Evolutionary conservation across 23 tunicate species (phyloP).

Genomic region (Diplosoma virens): DNA sequence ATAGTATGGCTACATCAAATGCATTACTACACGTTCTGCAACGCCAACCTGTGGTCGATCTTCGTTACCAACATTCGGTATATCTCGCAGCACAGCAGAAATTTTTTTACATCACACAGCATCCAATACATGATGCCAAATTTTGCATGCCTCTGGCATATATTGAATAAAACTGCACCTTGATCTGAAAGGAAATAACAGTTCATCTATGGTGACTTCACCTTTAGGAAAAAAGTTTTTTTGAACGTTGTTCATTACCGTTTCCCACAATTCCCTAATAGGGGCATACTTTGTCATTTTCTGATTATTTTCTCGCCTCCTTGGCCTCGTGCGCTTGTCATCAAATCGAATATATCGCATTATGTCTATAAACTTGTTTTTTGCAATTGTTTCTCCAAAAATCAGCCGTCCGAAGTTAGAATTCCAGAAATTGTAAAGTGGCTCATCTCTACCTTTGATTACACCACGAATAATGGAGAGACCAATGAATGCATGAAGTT

Average conservation of each 20-base stretch:
- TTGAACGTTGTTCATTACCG: no score
- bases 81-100: constrained; percentile 20
- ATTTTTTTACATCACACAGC: no score
- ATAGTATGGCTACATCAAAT: constrained; percentile 17
- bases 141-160: no score
- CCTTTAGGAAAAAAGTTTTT: no score
- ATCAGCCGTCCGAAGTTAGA: constrained; percentile 7
- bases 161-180: no score
- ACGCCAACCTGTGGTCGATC: constrained; percentile 12
- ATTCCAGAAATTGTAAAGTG: constrained; percentile 28
- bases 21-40: constrained; percentile 24
- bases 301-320: constrained; percentile 16
- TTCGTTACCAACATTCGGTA: constrained; percentile 12
- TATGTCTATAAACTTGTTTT: constrained; percentile 16
- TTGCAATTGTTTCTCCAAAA: constrained; percentile 14
- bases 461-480: constrained; percentile 30
- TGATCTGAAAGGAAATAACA: no score
- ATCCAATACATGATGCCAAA: no score
- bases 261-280: no score
- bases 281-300: no score
- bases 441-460: constrained; percentile 32
- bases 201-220: no score
- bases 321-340: constrained; percentile 19
- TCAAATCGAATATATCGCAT: constrained; percentile 8
- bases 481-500: constrained; percentile 27